phyloP scores from a whole-genome alignment of 2,888 invertebrate species.

The Acrobasis consociella region DNA sequence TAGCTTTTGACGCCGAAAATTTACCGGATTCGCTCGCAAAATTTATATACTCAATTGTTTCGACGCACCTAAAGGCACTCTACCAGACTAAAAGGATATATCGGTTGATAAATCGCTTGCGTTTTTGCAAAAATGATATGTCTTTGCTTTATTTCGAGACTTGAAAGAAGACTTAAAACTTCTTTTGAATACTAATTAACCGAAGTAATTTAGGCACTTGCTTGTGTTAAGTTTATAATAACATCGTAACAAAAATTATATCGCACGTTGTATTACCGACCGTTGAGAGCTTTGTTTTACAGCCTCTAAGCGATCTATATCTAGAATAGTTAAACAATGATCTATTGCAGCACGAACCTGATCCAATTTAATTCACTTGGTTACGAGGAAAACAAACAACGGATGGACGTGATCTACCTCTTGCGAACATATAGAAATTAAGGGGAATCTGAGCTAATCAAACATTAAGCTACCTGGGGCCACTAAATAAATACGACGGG shows the following conservation, averaged over 20 bases:
- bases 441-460: conserved; percentile 76
- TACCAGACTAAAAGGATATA: no score
- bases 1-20: conserved; percentile 51
- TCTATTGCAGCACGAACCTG: conserved; percentile 34
- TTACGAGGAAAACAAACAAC: conserved; percentile 45
- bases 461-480: conserved; percentile 75
- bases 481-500: conserved; percentile 75
- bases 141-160: no score
- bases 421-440: conserved; percentile 63
- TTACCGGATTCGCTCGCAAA: conserved; percentile 52
- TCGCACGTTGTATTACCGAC: no score
- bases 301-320: no score
- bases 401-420: conserved; percentile 60
- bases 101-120: no score
- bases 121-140: no score
- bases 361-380: conserved; percentile 57
- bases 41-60: conserved; percentile 50
- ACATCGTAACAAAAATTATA: no score
- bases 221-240: no score
- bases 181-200: no score
- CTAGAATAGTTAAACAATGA: conserved; percentile 32
- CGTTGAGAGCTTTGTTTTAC: no score
- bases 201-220: no score
- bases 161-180: no score
- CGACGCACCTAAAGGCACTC: conserved; percentile 11